Percentiles rank a stretch among this genome's conserved stretches.
Conservation (phyloP, 2,888 invertebrate genomes). For the Cenopis cana region DNA sequence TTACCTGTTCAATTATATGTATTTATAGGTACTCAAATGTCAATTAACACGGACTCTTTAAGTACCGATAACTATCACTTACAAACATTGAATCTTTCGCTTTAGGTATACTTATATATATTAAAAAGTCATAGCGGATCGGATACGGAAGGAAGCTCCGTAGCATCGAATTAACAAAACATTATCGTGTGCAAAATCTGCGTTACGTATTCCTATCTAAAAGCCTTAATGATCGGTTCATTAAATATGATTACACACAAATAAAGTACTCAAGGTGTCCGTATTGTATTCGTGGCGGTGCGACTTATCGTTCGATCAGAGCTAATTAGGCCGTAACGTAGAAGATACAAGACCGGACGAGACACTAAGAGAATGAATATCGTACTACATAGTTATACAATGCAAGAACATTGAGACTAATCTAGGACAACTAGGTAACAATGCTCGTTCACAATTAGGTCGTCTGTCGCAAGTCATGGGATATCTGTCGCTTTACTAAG, state of each 20-base stretch:
- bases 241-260: slow-evolving; percentile 43
- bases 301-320: slow-evolving; percentile 53
- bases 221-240: slow-evolving; percentile 37
- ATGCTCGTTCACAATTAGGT: slow-evolving; percentile 55
- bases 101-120: neutral
- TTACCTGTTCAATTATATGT: neutral
- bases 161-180: slow-evolving; percentile 25
- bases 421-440: slow-evolving; percentile 55
- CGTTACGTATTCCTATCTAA: slow-evolving; percentile 34
- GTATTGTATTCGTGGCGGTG: slow-evolving; percentile 49
- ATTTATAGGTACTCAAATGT: neutral
- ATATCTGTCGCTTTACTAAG: slow-evolving; percentile 31
- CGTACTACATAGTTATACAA: slow-evolving; percentile 30
- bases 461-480: slow-evolving; percentile 53
- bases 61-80: neutral
- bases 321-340: slow-evolving; percentile 57
- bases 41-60: neutral
- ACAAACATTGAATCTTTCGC: neutral
- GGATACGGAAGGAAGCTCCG: slow-evolving; percentile 26
- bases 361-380: slow-evolving; percentile 55
- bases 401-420: slow-evolving; percentile 49
- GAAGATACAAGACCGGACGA: slow-evolving; percentile 55
- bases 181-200: slow-evolving; percentile 20
- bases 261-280: slow-evolving; percentile 37
- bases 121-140: slow-evolving; percentile 4